Conservation (phyloP, 2,113 vertebrate species). For the Scomber colias region DNA sequence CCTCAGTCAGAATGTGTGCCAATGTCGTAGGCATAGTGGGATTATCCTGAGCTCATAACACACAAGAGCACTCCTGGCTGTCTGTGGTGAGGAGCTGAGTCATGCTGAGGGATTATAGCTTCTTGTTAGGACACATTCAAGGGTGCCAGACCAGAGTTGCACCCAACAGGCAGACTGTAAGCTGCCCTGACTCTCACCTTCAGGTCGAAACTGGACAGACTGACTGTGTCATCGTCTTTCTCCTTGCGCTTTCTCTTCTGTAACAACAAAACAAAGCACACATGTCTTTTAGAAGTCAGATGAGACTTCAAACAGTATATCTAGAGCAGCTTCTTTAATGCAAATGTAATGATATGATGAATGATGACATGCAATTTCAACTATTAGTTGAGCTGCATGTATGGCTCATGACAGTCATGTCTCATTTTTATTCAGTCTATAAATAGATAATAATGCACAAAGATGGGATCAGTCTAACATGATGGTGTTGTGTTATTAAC, state of each 20-base stretch:
- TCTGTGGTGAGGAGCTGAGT: slow-evolving; percentile 43
- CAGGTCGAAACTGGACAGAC: slow-evolving; percentile 79
- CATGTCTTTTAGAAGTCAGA: neutral
- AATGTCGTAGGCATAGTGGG: slow-evolving; percentile 3
- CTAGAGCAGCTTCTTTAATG: neutral
- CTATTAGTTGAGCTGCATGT: neutral
- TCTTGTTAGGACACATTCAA: slow-evolving; percentile 15
- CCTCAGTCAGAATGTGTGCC: slow-evolving; percentile 19
- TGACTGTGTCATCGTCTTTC: slow-evolving; percentile 80
- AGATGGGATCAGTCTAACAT: neutral
- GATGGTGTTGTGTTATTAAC: neutral
- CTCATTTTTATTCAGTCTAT: neutral
- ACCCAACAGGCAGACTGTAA: neutral
- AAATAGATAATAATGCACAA: neutral
- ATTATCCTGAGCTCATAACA: slow-evolving; percentile 53
- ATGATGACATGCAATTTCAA: neutral
- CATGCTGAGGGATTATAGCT: slow-evolving; percentile 54
- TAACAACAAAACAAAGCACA: slow-evolving; percentile 6
- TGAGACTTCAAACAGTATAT: neutral
- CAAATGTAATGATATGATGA: neutral
- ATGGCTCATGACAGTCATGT: neutral
- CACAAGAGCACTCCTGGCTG: neutral
- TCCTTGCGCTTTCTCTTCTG: slow-evolving; percentile 82
- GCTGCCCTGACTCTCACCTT: slow-evolving; percentile 69
- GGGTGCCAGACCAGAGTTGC: neutral